Conservation (phyloP, 92 coral and sea anemone genomes). For the Parazoanthus atlanticus region DNA sequence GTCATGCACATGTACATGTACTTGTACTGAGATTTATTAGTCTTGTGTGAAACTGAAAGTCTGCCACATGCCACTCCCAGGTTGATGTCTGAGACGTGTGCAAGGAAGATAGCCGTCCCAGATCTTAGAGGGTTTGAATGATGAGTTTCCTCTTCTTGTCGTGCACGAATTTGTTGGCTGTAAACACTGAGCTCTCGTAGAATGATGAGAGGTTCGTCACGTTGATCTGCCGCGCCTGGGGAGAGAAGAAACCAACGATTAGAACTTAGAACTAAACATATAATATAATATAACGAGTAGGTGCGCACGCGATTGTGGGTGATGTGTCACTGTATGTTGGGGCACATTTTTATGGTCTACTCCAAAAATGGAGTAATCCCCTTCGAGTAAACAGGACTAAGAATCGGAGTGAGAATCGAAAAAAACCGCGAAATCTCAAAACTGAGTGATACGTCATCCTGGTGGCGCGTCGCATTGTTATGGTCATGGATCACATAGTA, state of each 20-base stretch:
- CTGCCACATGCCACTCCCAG: not conserved
- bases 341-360: no score
- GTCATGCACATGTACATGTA: no score
- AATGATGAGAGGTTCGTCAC: conserved; percentile 86
- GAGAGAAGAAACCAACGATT: not conserved
- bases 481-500: no score
- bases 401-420: no score
- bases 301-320: not conserved
- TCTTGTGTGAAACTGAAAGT: not conserved
- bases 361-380: no score
- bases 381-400: no score
- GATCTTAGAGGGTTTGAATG: conserved; percentile 74
- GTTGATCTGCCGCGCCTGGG: conserved; percentile 91
- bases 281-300: not conserved
- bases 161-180: conserved; percentile 81
- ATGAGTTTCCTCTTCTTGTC: conserved; percentile 96
- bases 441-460: no score
- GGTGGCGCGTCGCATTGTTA: no score
- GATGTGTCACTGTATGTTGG: not conserved
- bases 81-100: not conserved
- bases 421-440: no score
- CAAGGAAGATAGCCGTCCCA: not conserved
- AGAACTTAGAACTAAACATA: no score
- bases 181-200: conserved; percentile 86
- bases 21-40: no score